A percentile compares a stretch with the other conserved stretches of the same genome.
Evolutionary conservation across 2,888 invertebrate genomes (phyloP).

Genomic region (Rhagium mordax): DNA sequence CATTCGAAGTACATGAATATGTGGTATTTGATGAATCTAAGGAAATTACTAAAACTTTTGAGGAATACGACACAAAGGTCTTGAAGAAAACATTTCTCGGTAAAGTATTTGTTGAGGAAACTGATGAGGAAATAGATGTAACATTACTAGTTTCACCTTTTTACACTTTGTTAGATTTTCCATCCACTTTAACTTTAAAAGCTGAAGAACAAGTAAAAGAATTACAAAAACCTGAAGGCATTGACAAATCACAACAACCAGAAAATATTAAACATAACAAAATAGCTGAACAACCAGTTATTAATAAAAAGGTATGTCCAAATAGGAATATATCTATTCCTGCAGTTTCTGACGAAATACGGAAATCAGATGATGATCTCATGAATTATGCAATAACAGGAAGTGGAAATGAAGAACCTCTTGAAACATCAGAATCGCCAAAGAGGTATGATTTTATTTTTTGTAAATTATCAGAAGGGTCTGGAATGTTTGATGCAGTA

Average conservation of each 20-base stretch:
- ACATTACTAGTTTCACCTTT: constrained; percentile 54
- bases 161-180: constrained; percentile 54
- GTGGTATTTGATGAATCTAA: constrained; percentile 27
- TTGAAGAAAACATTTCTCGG: constrained; percentile 53
- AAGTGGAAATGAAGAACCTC: constrained; percentile 46
- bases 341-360: background rate
- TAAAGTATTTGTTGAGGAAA: constrained; percentile 57
- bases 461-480: background rate
- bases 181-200: background rate
- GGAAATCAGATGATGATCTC: constrained; percentile 49
- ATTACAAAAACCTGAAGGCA: background rate
- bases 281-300: background rate
- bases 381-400: constrained; percentile 60
- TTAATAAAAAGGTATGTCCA: background rate
- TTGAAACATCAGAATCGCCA: constrained; percentile 29
- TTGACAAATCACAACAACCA: background rate
- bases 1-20: constrained; percentile 26
- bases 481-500: too few relatives aligned
- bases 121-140: constrained; percentile 54
- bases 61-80: constrained; percentile 52
- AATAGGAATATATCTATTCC: constrained; percentile 9
- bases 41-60: constrained; percentile 23
- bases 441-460: constrained; percentile 46
- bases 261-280: background rate
- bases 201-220: background rate